These are phyloP conservation scores for Calephelis nemesis DNA, from an alignment of 1,140 invertebrate species.

Conservation along the genomic window DNA sequence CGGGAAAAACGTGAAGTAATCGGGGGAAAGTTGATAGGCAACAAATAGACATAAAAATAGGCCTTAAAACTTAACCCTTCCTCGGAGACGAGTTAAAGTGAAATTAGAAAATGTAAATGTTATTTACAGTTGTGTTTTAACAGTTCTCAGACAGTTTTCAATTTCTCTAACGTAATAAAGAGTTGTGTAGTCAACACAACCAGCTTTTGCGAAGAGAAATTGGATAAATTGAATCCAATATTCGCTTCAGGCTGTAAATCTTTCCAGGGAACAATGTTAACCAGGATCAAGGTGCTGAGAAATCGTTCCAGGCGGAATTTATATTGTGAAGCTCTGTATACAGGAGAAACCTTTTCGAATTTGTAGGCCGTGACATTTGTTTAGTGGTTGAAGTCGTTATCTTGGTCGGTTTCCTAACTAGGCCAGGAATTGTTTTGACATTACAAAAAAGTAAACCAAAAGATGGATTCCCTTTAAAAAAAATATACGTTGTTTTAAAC, in stretches of 20 bases:
- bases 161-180: not conserved
- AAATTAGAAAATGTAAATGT: not conserved
- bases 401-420: too few species aligned
- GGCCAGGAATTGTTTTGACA: too few species aligned
- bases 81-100: not conserved
- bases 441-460: too few species aligned
- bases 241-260: slow-evolving; percentile 24
- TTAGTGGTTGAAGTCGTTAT: too few species aligned
- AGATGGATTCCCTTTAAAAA: too few species aligned
- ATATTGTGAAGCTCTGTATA: too few species aligned
- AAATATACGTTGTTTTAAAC: too few species aligned
- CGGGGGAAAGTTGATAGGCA: not conserved
- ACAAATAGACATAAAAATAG: not conserved
- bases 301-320: not conserved
- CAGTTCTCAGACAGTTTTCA: not conserved
- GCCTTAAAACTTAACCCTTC: not conserved
- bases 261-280: slow-evolving; percentile 21
- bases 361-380: too few species aligned
- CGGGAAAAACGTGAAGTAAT: too few species aligned
- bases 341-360: too few species aligned
- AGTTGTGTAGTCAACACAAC: not conserved
- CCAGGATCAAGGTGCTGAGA: not conserved
- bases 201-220: slow-evolving; percentile 18
- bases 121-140: not conserved
- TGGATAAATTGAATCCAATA: slow-evolving; percentile 32